These are phyloP conservation scores for Anodontia alba DNA, from an alignment of 2,888 invertebrate species.

Conservation along the genomic window DNA sequence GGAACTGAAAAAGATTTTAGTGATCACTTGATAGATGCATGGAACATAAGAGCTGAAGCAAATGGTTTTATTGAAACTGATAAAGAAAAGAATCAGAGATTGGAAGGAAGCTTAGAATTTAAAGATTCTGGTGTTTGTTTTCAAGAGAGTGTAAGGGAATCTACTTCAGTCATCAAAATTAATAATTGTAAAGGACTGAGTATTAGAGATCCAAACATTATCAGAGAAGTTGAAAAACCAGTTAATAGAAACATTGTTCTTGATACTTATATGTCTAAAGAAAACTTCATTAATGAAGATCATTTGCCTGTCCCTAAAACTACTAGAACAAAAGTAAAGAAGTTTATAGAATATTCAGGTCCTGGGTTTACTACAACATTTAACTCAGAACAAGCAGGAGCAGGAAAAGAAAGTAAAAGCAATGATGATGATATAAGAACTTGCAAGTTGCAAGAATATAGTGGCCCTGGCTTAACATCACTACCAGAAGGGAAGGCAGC, in stretches of 20 bases:
- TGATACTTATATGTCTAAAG: not conserved
- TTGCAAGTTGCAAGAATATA: slow-evolving; percentile 53
- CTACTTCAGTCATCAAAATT: slow-evolving; percentile 26
- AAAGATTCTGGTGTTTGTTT: not conserved
- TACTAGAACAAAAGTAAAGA: slow-evolving; percentile 37
- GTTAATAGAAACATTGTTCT: slow-evolving; percentile 2
- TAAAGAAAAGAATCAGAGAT: not conserved
- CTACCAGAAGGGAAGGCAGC: not conserved
- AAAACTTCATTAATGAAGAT: slow-evolving; percentile 3
- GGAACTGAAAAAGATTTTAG: not conserved
- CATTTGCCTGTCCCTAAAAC: slow-evolving; percentile 25
- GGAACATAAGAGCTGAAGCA: not conserved
- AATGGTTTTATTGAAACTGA: not conserved
- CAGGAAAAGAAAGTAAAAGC: not conserved
- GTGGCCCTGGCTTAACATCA: slow-evolving; percentile 51
- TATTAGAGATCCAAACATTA: slow-evolving; percentile 46
- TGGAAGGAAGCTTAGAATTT: not conserved
- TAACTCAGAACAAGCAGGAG: too few relatives aligned
- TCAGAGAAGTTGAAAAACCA: slow-evolving; percentile 4
- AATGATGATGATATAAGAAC: slow-evolving; percentile 35
- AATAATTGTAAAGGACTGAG: slow-evolving; percentile 21
- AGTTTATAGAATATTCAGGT: slow-evolving; percentile 58
- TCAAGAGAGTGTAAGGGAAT: not conserved
- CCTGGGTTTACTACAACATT: slow-evolving; percentile 49
- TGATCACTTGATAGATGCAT: not conserved